phyloP scores from a whole-genome alignment of 2,888 invertebrate species.

The Arrhopalites spinosus region DNA sequence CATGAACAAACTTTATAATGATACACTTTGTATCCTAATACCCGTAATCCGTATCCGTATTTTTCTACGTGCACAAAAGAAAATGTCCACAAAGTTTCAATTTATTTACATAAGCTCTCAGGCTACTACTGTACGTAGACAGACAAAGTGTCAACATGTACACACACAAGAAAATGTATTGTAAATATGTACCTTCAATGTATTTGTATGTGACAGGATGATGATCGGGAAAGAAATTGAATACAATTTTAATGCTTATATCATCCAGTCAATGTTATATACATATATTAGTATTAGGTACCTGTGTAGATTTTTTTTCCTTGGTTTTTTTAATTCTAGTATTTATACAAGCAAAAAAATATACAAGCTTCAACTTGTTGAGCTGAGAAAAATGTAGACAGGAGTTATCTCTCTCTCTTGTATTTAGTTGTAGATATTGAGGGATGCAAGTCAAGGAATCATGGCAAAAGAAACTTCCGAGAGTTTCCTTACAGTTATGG shows the following conservation, averaged over 20 bases:
- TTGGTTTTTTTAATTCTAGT: neutral
- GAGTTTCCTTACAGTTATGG: conserved; percentile 41
- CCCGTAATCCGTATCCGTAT: too few species aligned
- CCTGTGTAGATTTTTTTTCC: neutral
- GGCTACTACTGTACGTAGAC: neutral
- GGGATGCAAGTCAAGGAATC: conserved; percentile 4
- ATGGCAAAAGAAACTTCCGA: conserved; percentile 27
- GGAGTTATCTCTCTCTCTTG: neutral
- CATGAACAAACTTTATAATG: too few species aligned
- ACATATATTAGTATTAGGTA: neutral
- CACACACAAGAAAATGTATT: neutral
- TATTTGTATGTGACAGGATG: too few species aligned
- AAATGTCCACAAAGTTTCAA: neutral
- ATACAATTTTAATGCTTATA: neutral
- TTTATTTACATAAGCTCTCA: neutral
- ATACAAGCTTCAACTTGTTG: neutral
- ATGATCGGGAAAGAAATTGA: neutral
- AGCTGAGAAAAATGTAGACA: neutral
- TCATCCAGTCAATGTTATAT: neutral
- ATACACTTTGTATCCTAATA: too few species aligned
- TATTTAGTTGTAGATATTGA: neutral
- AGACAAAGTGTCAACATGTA: neutral
- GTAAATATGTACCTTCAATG: neutral
- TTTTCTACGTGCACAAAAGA: neutral
- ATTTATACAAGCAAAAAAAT: neutral